phyloP scores from a whole-genome alignment of 2,888 invertebrate genomes.

The Mechanitis messenoides region DNA sequence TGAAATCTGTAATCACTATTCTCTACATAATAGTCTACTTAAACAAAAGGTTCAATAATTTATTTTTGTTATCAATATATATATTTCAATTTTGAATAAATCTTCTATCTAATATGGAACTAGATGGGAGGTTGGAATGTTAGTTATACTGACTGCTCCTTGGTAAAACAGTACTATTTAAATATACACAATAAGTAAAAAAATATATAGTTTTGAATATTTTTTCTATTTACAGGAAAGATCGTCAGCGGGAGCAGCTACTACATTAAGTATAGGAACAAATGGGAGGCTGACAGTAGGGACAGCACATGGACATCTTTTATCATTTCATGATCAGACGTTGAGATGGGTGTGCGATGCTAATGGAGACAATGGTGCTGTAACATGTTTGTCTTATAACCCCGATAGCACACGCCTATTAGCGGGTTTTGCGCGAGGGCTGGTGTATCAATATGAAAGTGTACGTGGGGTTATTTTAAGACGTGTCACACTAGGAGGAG shows the following conservation, averaged over 20 bases:
- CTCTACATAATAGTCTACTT: too few relatives aligned
- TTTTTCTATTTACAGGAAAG: constrained; percentile 79
- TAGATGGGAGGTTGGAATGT: too few relatives aligned
- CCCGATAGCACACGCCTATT: constrained; percentile 90
- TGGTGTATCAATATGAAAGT: constrained; percentile 94
- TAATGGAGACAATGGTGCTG: constrained; percentile 84
- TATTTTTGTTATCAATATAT: too few relatives aligned
- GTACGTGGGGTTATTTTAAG: constrained; percentile 76
- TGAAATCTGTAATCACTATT: too few relatives aligned
- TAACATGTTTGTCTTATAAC: constrained; percentile 91
- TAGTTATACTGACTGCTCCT: too few relatives aligned
- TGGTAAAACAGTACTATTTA: too few relatives aligned
- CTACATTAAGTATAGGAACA: constrained; percentile 83
- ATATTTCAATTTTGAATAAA: too few relatives aligned
- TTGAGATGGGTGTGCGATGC: constrained; percentile 90
- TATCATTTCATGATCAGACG: constrained; percentile 86
- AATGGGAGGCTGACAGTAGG: constrained; percentile 91
- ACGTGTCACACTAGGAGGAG: constrained; percentile 67
- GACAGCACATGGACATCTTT: constrained; percentile 93
- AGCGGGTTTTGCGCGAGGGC: constrained; percentile 84
- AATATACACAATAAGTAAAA: too few relatives aligned
- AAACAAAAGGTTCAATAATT: too few relatives aligned
- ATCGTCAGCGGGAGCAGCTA: constrained; percentile 92
- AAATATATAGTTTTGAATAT: not conserved
- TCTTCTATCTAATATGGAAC: too few relatives aligned